Evolutionary conservation across 2,888 invertebrate genomes (phyloP).

Genomic region (Microchrysa polita): DNA sequence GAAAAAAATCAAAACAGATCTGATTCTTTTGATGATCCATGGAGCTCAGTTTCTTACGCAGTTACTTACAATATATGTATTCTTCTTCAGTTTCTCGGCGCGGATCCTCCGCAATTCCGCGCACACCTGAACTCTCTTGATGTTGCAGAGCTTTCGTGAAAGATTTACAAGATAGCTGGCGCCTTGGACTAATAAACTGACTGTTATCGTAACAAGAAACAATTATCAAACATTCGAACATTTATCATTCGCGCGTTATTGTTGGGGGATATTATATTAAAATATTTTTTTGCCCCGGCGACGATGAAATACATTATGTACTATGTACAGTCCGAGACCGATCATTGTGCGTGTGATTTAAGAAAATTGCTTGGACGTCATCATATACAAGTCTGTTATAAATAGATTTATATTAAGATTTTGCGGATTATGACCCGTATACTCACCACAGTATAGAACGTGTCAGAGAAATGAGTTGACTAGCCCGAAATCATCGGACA

Average conservation of each 20-base stretch:
- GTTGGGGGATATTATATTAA: too few relatives aligned
- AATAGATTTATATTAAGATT: too few relatives aligned
- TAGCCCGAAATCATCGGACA: too few relatives aligned
- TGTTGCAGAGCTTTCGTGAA: conserved; percentile 32
- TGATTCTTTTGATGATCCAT: too few relatives aligned
- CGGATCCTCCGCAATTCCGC: not conserved
- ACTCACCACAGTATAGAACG: too few relatives aligned
- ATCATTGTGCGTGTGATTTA: not conserved
- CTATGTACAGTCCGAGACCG: conserved; percentile 9
- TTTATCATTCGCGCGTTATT: conserved; percentile 37
- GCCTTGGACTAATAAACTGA: conserved; percentile 42
- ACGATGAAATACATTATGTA: not conserved
- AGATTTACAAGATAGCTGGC: conserved; percentile 45
- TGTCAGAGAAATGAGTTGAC: too few relatives aligned
- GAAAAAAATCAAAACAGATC: too few relatives aligned
- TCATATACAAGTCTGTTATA: not conserved
- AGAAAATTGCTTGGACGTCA: not conserved
- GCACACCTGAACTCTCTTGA: not conserved
- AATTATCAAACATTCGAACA: conserved; percentile 43
- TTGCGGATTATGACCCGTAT: too few relatives aligned
- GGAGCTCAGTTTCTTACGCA: too few relatives aligned
- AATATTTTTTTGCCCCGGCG: not conserved
- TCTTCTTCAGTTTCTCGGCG: not conserved
- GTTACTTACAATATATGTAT: too few relatives aligned
- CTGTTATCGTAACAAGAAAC: conserved; percentile 44